phyloP scores from a whole-genome alignment of 2,888 invertebrate genomes.

The Rhingia campestris region DNA sequence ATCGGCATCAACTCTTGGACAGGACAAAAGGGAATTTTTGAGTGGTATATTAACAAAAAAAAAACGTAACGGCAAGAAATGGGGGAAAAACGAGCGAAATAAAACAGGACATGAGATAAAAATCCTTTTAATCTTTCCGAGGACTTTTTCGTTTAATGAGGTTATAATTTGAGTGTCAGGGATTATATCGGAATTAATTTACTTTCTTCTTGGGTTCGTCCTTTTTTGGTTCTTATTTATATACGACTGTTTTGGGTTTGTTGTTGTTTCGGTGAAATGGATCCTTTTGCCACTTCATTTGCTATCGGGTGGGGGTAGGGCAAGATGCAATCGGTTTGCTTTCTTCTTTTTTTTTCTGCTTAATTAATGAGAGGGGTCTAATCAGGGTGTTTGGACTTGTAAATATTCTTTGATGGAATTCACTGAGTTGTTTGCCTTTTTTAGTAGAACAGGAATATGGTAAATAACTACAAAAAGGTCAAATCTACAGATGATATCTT shows the following conservation, averaged over 20 bases:
- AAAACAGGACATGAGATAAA: constrained; percentile 66
- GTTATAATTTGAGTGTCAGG: constrained; percentile 74
- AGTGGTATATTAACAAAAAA: constrained; percentile 48
- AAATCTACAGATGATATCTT: no score
- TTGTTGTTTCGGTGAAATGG: constrained; percentile 31
- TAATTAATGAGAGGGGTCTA: constrained; percentile 40
- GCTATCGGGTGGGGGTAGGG: constrained; percentile 17
- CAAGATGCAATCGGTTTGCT: constrained; percentile 54
- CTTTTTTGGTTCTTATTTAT: constrained; percentile 21
- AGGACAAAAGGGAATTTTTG: constrained; percentile 70
- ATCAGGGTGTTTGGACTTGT: not conserved
- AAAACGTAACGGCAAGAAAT: not conserved
- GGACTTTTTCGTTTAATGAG: constrained; percentile 67
- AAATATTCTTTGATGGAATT: no score
- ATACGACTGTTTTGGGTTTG: not conserved
- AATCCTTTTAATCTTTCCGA: constrained; percentile 69
- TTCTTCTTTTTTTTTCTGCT: constrained; percentile 45
- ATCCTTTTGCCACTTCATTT: constrained; percentile 63
- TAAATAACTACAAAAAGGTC: no score
- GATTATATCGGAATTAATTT: constrained; percentile 73
- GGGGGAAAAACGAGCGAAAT: constrained; percentile 38
- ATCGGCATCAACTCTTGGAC: constrained; percentile 55
- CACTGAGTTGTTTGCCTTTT: no score
- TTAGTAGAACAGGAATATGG: no score
- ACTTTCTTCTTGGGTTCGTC: constrained; percentile 42